Conservation (phyloP, 2,797 vertebrate genomes). For the Echiichthys vipera region DNA sequence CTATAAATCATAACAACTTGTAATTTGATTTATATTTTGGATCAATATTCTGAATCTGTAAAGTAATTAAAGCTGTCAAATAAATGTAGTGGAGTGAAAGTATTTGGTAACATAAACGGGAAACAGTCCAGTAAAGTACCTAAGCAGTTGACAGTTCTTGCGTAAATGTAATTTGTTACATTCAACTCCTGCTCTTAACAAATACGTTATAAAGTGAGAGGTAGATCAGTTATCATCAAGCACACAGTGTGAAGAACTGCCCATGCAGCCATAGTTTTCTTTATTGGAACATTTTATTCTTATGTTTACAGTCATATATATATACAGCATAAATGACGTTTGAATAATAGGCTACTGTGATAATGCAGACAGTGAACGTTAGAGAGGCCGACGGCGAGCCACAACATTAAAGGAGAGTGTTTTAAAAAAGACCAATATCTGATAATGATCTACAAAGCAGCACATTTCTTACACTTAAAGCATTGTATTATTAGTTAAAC, state of each 20-base stretch:
- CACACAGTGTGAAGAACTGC: neutral
- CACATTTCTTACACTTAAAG: constrained; percentile 24
- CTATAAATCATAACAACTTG: no score
- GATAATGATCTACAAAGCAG: constrained; percentile 35
- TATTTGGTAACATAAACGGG: no score
- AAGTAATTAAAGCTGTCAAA: no score
- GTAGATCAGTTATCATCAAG: neutral
- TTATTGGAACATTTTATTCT: constrained; percentile 70
- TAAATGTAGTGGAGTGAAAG: no score
- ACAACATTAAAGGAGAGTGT: neutral
- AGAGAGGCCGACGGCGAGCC: constrained; percentile 18
- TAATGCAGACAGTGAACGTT: constrained; percentile 56
- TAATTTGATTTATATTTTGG: no score
- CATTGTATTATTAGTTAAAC: constrained; percentile 18
- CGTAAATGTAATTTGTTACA: no score
- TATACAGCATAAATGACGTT: constrained; percentile 64
- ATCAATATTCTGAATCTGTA: no score
- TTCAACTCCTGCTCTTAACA: neutral
- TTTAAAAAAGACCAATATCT: constrained; percentile 22
- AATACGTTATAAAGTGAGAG: neutral
- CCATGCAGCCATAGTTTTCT: constrained; percentile 16
- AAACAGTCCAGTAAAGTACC: no score
- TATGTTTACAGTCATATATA: constrained; percentile 63
- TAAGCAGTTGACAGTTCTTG: no score
- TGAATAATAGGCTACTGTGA: constrained; percentile 65